Evolutionary conservation across 1,140 invertebrate genomes (phyloP), one percentile per base, ranked within the genome.

Genomic region (Cherax destructor): DNA sequence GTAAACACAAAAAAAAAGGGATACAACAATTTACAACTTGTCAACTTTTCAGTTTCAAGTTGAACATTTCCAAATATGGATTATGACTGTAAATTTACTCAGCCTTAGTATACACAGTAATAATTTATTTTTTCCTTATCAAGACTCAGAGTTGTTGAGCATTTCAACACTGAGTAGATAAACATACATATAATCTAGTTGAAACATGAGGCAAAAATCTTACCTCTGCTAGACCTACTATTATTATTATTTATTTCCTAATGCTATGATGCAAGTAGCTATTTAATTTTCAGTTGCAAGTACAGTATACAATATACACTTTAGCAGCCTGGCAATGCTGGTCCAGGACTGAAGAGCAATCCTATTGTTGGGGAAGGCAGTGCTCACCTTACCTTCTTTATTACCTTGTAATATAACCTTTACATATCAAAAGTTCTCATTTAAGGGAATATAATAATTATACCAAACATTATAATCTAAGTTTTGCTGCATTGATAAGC

Each of bases 181-280:
- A 56, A 89, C 79, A 59, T 80, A 91, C 89, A 91, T 52, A 79
- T 86, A 91, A 79, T 85, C 83, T 89, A 89, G 83, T 89, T 89
- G 80, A 89, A 83, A 89, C 83, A 85, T 65, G 56, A 59, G 89
- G 83, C 83, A 91, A 91, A 50, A 91, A 52, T 78, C 69, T 91
- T 85, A 83, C 83, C 77, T 83, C 86, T 56, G 50, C 87, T 89
- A 89, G 87, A 81, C 65, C 89, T 91, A 91, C 83, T 79, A 78
- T 77, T 83, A 81, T 69, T 74, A 80, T 80, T 56, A 85, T 72
- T 88, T 61, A 85, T 91, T 84, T 91, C 89, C 83, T 91, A 86
- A 91, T 91, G 83, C 89, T 91, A 91, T 91, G 76, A 91, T 91
- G 83, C 77, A 91, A 79, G 83, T 91, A 80, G 89, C 83, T 91